A percentile compares a stretch with the other conserved stretches of the same genome.
Conservation (phyloP, 2,888 invertebrate species). For the Alentia gelatinosa region DNA sequence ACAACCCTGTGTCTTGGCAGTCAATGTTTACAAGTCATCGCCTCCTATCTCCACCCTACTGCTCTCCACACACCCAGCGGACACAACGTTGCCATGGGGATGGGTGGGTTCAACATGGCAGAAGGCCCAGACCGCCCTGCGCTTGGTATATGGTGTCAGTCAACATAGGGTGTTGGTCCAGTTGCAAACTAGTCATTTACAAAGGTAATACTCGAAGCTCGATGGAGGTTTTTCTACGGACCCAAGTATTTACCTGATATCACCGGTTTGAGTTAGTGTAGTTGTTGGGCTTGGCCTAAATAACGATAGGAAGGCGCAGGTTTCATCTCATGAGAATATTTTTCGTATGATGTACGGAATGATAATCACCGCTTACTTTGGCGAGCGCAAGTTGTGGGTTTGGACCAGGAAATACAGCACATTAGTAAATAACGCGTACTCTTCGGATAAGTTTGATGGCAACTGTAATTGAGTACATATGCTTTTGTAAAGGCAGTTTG, state of each 20-base stretch:
- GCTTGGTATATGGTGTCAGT: constrained; percentile 1
- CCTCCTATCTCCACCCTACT: neutral
- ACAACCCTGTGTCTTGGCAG: neutral
- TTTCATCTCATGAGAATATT: no score
- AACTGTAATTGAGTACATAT: no score
- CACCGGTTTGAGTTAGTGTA: no score
- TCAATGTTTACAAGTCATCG: constrained; percentile 23
- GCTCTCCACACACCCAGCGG: neutral
- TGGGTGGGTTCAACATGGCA: neutral
- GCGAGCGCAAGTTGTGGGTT: no score
- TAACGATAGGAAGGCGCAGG: no score
- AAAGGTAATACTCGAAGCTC: neutral
- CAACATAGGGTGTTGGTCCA: neutral
- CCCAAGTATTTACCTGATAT: neutral
- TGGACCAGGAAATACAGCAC: no score
- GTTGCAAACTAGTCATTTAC: neutral
- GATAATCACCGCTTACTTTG: no score
- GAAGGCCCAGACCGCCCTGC: neutral
- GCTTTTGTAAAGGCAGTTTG: no score
- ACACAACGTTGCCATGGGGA: constrained; percentile 17
- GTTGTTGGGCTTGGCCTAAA: no score
- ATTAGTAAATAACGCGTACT: no score
- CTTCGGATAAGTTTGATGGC: no score
- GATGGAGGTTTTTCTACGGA: neutral
- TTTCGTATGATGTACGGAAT: no score